Percentiles rank a stretch among this genome's conserved stretches.
Conservation (phyloP, 2,113 vertebrate genomes). For the Myiopsitta monachus region DNA sequence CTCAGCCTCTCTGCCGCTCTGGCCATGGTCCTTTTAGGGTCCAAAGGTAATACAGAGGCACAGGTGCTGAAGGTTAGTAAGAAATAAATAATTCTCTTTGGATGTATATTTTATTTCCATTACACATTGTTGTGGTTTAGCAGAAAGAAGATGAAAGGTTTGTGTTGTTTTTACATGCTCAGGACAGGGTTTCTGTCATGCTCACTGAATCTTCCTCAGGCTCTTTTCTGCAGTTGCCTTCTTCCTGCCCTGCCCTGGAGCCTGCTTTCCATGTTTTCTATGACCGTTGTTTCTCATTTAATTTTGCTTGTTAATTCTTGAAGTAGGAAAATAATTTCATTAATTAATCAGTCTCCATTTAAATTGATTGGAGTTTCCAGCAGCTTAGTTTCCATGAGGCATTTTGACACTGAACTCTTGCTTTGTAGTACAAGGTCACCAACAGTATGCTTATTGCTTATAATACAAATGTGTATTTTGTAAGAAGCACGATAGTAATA, state of each 20-base stretch:
- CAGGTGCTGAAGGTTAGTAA: slow-evolving; percentile 74
- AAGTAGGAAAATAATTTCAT: not conserved
- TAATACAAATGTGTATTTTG: not conserved
- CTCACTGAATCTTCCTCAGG: not conserved
- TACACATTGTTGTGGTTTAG: not conserved
- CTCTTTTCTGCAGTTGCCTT: not conserved
- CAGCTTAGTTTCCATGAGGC: not conserved
- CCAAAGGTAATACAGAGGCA: slow-evolving; percentile 58
- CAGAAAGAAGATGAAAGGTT: not conserved
- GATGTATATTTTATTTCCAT: not conserved
- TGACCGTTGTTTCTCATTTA: not conserved
- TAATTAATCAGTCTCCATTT: not conserved
- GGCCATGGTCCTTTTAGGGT: slow-evolving; percentile 73
- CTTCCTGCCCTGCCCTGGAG: not conserved
- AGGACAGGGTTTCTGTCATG: not conserved
- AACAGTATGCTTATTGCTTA: fast-evolving
- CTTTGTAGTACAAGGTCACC: not conserved
- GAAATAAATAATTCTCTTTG: not conserved
- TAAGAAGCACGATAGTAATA: not conserved
- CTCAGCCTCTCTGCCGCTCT: slow-evolving; percentile 70
- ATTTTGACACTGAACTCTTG: not conserved
- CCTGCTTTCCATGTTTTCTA: not conserved
- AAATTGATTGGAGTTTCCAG: not conserved
- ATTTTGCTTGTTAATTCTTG: not conserved
- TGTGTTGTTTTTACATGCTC: not conserved